Percentiles rank a stretch among this genome's conserved stretches.
Evolutionary conservation across 2,888 invertebrate genomes (phyloP).

Genomic region (Hymenopus coronatus): DNA sequence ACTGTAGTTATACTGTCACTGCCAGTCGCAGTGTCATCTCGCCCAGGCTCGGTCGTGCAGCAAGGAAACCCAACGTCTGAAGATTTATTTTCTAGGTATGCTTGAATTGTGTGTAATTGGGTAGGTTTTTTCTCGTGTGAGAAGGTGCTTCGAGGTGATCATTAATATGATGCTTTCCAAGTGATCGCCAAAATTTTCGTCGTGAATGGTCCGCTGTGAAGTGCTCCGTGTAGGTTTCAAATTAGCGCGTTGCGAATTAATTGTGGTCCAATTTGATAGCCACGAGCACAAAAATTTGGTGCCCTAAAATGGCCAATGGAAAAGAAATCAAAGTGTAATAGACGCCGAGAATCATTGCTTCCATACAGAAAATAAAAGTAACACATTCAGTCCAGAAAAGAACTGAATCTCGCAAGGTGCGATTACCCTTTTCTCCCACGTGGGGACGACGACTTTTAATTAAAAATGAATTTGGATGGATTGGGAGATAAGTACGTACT

Average conservation of each 20-base stretch:
- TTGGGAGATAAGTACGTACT: neutral
- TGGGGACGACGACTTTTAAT: neutral
- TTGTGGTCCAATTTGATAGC: conserved; percentile 2
- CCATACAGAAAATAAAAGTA: neutral
- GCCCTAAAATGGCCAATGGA: neutral
- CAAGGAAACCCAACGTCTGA: neutral
- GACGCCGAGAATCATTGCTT: neutral
- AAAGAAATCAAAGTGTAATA: neutral
- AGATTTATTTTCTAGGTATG: conserved; percentile 12
- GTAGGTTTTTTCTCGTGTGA: neutral
- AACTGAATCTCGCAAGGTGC: neutral
- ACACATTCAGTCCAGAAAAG: neutral
- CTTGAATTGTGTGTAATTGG: neutral
- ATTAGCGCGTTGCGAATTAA: neutral
- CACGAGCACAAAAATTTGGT: neutral
- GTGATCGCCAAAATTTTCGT: neutral
- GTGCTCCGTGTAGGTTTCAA: conserved; percentile 7
- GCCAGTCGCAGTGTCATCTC: neutral
- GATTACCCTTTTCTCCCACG: neutral
- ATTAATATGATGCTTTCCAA: neutral
- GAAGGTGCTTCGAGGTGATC: neutral
- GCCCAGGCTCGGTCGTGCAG: neutral
- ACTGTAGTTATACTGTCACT: neutral
- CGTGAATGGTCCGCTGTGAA: neutral
- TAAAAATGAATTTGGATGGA: neutral